phyloP scores from a whole-genome alignment of 2,113 vertebrate species.

The Megaleporinus macrocephalus region DNA sequence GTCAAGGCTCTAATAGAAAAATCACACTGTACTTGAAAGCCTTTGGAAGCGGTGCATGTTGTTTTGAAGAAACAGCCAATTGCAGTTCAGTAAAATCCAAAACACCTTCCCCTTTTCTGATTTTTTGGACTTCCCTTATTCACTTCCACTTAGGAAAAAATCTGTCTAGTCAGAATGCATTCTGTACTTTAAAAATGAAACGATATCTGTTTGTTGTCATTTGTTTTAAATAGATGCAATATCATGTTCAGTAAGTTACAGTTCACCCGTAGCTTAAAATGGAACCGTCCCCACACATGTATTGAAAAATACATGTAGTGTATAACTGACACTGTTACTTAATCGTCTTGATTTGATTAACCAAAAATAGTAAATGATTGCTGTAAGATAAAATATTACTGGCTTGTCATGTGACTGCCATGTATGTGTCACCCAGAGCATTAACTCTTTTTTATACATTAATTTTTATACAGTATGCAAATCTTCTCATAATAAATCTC shows the following conservation, averaged over 20 bases:
- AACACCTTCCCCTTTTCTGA: too few species aligned
- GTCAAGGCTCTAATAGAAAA: neutral
- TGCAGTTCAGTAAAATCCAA: neutral
- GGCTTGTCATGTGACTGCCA: neutral
- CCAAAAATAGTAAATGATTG: too few species aligned
- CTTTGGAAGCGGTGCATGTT: neutral
- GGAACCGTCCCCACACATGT: too few species aligned
- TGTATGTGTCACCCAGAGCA: neutral
- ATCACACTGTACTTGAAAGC: neutral
- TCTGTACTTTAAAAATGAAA: neutral
- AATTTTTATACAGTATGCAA: neutral
- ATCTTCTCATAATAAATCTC: neutral
- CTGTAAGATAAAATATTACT: neutral
- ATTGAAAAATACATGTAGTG: too few species aligned
- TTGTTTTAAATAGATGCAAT: neutral
- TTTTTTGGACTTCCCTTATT: neutral
- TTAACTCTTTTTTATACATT: neutral
- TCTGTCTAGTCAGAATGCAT: neutral
- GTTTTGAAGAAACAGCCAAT: neutral
- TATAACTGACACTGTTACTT: too few species aligned
- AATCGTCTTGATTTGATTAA: too few species aligned
- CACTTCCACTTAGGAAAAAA: neutral
- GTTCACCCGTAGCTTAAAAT: neutral
- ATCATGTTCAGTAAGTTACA: too few species aligned
- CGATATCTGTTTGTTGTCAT: neutral